These are phyloP conservation scores for Sebastes fasciatus DNA, from an alignment of 2,113 vertebrate species.

Conservation along the genomic window DNA sequence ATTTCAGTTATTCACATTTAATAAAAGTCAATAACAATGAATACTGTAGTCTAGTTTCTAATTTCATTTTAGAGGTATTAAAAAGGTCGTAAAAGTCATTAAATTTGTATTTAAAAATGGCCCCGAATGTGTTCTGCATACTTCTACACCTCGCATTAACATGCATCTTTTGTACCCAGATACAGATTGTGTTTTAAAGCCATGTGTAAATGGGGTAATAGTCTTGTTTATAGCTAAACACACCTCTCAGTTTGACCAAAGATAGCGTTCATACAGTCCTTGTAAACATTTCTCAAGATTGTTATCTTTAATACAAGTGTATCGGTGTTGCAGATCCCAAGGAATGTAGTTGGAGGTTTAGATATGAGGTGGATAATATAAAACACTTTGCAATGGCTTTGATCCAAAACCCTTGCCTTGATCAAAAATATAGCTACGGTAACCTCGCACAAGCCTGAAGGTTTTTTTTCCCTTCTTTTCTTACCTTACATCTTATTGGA, in stretches of 20 bases:
- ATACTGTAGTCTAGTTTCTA: too few relatives aligned
- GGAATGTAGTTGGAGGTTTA: constrained; percentile 6
- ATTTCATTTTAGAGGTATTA: too few relatives aligned
- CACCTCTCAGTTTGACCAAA: background rate
- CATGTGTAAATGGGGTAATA: background rate
- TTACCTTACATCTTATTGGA: background rate
- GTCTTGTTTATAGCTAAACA: background rate
- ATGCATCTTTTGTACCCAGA: background rate
- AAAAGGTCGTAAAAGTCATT: too few relatives aligned
- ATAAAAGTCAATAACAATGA: too few relatives aligned
- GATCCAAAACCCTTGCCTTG: background rate
- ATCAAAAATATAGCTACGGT: background rate
- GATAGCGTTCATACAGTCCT: background rate
- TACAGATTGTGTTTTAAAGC: background rate
- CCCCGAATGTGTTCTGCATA: background rate
- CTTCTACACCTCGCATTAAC: background rate
- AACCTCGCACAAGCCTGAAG: background rate
- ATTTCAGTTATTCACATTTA: too few relatives aligned
- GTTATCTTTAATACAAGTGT: background rate
- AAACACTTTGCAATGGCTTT: background rate
- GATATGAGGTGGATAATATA: background rate
- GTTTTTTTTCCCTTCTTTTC: background rate
- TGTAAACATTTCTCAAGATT: constrained; percentile 4
- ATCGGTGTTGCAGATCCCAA: background rate
- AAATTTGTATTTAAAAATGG: too few relatives aligned